phyloP scores from a whole-genome alignment of 2,797 vertebrate genomes.

The Mionectes olivaceus region DNA sequence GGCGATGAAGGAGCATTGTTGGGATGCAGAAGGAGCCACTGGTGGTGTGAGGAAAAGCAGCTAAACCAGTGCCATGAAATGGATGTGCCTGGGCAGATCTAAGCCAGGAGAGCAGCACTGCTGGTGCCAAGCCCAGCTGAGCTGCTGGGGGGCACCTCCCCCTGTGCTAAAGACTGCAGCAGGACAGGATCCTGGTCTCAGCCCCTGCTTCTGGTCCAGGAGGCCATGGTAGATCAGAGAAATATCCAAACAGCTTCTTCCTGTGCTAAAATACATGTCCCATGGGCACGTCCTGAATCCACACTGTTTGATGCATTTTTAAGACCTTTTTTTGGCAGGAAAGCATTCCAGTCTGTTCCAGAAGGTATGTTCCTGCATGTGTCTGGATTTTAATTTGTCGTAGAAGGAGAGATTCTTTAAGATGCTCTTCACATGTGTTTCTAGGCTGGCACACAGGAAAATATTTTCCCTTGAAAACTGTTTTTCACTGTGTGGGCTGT shows the following conservation, averaged over 20 bases:
- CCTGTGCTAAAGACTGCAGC: not conserved
- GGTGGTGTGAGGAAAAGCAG: not conserved
- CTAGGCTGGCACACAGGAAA: not conserved
- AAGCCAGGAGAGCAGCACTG: not conserved
- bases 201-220: not conserved
- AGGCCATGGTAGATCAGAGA: fast-evolving
- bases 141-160: not conserved
- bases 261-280: not conserved
- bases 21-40: not conserved
- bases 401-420: not conserved
- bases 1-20: not conserved
- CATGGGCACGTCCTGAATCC: not conserved
- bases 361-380: not conserved
- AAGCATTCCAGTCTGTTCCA: not conserved
- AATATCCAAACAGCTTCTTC: not conserved
- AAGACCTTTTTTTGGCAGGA: not conserved
- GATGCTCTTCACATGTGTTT: not conserved
- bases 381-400: not conserved
- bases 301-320: not conserved
- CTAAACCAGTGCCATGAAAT: not conserved
- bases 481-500: not conserved
- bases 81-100: not conserved
- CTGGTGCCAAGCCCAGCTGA: not conserved
- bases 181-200: not conserved
- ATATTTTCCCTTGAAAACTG: conserved; percentile 1